A percentile compares a stretch with the other conserved stretches of the same genome.
These are phyloP conservation scores for Hormiphora californensis DNA, from an alignment of 37 sponge, comb jelly and placozoan species.

Conservation along the genomic window DNA sequence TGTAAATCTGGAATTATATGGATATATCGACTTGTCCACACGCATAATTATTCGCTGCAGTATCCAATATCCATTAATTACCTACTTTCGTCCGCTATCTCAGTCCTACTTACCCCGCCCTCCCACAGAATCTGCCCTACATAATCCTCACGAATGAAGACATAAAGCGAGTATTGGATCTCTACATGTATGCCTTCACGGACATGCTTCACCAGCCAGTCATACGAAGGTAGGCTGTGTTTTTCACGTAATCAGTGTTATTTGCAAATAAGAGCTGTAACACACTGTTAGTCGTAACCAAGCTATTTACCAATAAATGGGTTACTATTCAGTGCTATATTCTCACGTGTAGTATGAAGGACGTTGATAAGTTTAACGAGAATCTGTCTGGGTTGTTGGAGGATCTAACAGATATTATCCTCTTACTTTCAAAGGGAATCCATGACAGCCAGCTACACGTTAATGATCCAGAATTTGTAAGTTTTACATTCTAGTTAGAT, in stretches of 20 bases:
- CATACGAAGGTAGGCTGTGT: neutral
- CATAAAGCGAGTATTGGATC: constrained; percentile 18
- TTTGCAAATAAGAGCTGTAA: neutral
- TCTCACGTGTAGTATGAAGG: neutral
- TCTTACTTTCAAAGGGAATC: constrained; percentile 19
- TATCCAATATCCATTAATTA: too few relatives aligned
- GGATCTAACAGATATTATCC: constrained; percentile 1
- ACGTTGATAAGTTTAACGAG: constrained; percentile 38
- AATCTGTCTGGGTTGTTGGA: neutral
- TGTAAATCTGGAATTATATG: too few relatives aligned
- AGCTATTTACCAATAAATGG: neutral
- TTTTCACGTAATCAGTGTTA: neutral
- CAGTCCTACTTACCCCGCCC: neutral
- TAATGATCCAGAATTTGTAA: neutral
- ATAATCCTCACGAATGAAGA: constrained; percentile 21
- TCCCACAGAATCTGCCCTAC: constrained; percentile 23
- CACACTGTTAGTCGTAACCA: neutral
- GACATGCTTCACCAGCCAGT: constrained; percentile 41
- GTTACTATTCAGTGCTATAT: neutral
- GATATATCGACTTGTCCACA: too few relatives aligned
- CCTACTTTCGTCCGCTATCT: too few relatives aligned
- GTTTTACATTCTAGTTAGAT: neutral
- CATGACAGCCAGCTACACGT: constrained; percentile 32
- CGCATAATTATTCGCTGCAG: too few relatives aligned
- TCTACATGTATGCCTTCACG: constrained; percentile 39